Conservation (phyloP, 2,888 invertebrate species). For the Pterostichus madidus region DNA sequence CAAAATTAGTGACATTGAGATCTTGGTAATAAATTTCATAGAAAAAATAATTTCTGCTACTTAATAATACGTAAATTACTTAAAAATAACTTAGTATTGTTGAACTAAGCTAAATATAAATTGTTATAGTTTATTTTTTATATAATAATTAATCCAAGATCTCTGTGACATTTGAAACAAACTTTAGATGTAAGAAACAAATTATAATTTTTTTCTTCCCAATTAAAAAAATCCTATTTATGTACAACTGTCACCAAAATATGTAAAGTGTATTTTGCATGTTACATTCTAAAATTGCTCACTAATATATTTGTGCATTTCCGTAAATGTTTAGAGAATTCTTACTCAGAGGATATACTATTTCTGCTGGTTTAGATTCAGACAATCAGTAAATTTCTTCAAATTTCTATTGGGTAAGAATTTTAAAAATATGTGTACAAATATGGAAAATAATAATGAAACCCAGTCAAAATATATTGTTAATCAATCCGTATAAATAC, state of each 20-base stretch:
- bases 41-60: neutral
- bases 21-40: neutral
- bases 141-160: constrained; percentile 3
- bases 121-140: neutral
- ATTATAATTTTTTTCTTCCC: neutral
- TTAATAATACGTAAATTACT: neutral
- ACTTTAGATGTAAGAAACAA: neutral
- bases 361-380: neutral
- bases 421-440: neutral
- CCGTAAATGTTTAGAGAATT: neutral
- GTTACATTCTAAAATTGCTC: constrained; percentile 10
- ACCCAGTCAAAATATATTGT: neutral
- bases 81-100: neutral
- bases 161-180: constrained; percentile 8
- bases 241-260: neutral
- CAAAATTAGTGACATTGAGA: constrained; percentile 20
- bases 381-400: neutral
- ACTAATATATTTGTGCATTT: constrained; percentile 12
- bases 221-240: neutral
- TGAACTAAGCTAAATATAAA: too few relatives aligned
- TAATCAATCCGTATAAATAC: neutral
- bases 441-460: neutral
- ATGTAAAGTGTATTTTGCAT: neutral
- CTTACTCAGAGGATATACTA: neutral
- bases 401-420: neutral